phyloP scores from a whole-genome alignment of 1,140 invertebrate genomes.

The Nasonia vitripennis region DNA sequence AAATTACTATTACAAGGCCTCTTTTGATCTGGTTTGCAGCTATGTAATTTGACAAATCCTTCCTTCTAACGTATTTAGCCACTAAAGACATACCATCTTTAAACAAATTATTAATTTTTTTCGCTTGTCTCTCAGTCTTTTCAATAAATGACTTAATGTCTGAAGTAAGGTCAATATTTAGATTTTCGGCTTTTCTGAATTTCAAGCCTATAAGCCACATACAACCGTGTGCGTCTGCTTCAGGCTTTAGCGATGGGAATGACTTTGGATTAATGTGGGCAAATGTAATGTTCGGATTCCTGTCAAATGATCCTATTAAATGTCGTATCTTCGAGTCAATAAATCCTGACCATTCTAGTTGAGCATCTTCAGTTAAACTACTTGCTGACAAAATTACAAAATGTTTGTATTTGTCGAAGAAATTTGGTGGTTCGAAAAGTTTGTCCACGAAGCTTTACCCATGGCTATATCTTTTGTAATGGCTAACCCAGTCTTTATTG shows the following conservation, averaged over 20 bases:
- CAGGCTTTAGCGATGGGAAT: constrained; percentile 77
- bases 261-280: constrained; percentile 97
- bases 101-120: too few species aligned
- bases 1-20: too few species aligned
- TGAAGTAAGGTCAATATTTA: too few species aligned
- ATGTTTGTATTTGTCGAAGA: constrained; percentile 97
- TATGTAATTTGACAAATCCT: too few species aligned
- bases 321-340: constrained; percentile 97
- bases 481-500: constrained; percentile 88
- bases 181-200: constrained; percentile 89
- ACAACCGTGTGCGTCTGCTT: constrained; percentile 77
- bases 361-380: constrained; percentile 82
- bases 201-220: constrained; percentile 98
- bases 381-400: constrained; percentile 94
- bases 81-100: too few species aligned
- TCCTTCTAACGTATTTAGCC: too few species aligned
- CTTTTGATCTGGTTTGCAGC: too few species aligned
- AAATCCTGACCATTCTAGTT: constrained; percentile 96
- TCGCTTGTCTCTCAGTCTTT: too few species aligned
- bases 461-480: constrained; percentile 92
- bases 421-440: constrained; percentile 96
- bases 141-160: too few species aligned
- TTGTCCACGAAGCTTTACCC: constrained; percentile 89
- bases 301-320: constrained; percentile 93
- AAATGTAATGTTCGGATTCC: constrained; percentile 91